Evolutionary conservation across 2,888 invertebrate genomes (phyloP).

Genomic region (Drosophila bunnanda): DNA sequence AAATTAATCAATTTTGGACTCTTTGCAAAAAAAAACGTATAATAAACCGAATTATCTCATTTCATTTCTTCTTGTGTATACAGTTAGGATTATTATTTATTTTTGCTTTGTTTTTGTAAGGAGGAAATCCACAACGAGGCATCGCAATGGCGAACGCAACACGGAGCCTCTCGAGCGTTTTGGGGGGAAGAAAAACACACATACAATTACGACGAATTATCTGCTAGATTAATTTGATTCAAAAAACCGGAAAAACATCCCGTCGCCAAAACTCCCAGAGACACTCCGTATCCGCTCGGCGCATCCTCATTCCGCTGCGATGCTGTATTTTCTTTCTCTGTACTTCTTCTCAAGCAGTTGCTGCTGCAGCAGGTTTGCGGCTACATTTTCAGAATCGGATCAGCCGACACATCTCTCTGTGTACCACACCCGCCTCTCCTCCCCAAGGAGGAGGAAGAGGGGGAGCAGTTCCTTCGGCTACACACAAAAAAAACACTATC

Average conservation of each 20-base stretch:
- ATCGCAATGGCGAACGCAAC: constrained; percentile 24
- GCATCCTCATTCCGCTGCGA: constrained; percentile 6
- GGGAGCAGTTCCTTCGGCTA: constrained; percentile 8
- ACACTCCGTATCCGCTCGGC: constrained; percentile 9
- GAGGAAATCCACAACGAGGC: constrained; percentile 43
- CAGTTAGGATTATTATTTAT: constrained; percentile 46
- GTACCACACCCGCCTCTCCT: background rate
- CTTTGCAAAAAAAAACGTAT: constrained; percentile 39
- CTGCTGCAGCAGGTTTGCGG: constrained; percentile 6
- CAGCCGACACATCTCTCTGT: constrained; percentile 21
- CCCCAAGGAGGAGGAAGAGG: background rate
- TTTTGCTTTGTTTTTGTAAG: constrained; percentile 31
- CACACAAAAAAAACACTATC: constrained; percentile 14
- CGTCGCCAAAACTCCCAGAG: constrained; percentile 10
- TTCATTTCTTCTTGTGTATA: constrained; percentile 42
- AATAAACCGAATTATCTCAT: constrained; percentile 44
- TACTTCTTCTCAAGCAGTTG: constrained; percentile 20
- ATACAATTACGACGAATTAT: constrained; percentile 30
- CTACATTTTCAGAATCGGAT: constrained; percentile 29
- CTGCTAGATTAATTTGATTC: constrained; percentile 32
- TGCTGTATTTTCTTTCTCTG: constrained; percentile 32
- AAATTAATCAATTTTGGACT: constrained; percentile 39
- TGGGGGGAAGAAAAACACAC: constrained; percentile 13
- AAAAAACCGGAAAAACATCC: constrained; percentile 34
- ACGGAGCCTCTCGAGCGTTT: constrained; percentile 19